Evolutionary conservation across 1,140 invertebrate genomes (phyloP).

Genomic region (Pogonomyrmex barbatus): DNA sequence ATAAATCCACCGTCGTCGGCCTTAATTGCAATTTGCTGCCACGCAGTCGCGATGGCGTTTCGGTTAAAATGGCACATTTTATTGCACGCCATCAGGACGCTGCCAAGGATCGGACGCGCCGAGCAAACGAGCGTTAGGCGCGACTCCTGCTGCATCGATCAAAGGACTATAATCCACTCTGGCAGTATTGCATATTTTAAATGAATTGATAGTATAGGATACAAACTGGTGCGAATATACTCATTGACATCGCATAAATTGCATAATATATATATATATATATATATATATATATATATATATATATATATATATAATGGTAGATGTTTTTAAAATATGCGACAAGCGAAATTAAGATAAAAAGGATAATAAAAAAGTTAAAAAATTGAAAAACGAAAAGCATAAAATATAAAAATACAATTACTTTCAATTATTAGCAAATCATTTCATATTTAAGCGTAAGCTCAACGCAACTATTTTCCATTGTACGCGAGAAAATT

Average conservation of each 20-base stretch:
- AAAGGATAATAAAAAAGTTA: not conserved
- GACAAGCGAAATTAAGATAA: not conserved
- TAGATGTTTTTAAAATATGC: not conserved
- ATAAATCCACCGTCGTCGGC: constrained; percentile 77
- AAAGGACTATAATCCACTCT: not conserved
- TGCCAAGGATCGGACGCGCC: not conserved
- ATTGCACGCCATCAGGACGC: constrained; percentile 52
- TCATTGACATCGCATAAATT: not conserved
- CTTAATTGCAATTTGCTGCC: constrained; percentile 77
- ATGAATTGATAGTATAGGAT: not conserved
- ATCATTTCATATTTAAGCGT: not conserved
- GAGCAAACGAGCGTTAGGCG: constrained; percentile 24
- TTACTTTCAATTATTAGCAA: not conserved
- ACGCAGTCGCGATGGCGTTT: constrained; percentile 61
- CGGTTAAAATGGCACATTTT: constrained; percentile 69
- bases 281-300: not conserved
- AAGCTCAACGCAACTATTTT: not conserved
- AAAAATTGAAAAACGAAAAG: not conserved
- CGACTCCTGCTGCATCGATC: constrained; percentile 16
- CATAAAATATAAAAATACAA: not conserved
- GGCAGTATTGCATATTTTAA: constrained; percentile 9
- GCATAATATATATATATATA: not conserved
- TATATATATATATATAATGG: not conserved
- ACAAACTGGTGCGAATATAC: not conserved
- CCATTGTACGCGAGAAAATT: not conserved